Conservation (phyloP, 2,797 vertebrate species). For the Pyrocephalus nanus region DNA sequence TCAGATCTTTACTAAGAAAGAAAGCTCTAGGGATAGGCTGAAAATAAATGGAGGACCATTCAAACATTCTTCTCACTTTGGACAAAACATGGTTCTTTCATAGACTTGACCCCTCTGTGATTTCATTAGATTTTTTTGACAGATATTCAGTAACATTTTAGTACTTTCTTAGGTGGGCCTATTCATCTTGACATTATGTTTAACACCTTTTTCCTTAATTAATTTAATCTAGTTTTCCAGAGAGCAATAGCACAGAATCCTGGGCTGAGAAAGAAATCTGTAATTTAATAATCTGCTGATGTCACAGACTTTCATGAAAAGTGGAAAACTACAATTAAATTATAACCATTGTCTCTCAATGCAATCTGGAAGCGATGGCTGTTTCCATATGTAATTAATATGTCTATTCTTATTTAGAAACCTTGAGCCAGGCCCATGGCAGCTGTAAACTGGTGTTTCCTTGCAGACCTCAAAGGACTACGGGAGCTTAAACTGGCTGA, state of each 20-base stretch:
- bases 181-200: neutral
- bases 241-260: neutral
- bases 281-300: conserved; percentile 44
- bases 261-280: conserved; percentile 1
- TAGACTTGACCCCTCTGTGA: neutral
- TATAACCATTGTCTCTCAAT: conserved; percentile 6
- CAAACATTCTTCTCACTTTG: neutral
- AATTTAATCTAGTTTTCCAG: conserved; percentile 35
- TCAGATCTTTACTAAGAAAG: neutral
- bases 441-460: neutral
- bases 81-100: neutral
- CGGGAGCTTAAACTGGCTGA: neutral
- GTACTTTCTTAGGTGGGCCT: neutral
- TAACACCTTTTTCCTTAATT: conserved; percentile 53
- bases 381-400: conserved; percentile 30
- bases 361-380: conserved; percentile 17
- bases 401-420: conserved; percentile 16
- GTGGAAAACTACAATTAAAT: conserved; percentile 43
- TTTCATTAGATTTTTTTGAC: neutral
- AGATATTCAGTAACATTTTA: neutral
- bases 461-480: neutral
- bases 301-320: neutral
- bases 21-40: neutral
- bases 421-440: neutral
- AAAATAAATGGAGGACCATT: neutral